Evolutionary conservation across 1,140 invertebrate species (phyloP).

Genomic region (Vanessa atalanta): DNA sequence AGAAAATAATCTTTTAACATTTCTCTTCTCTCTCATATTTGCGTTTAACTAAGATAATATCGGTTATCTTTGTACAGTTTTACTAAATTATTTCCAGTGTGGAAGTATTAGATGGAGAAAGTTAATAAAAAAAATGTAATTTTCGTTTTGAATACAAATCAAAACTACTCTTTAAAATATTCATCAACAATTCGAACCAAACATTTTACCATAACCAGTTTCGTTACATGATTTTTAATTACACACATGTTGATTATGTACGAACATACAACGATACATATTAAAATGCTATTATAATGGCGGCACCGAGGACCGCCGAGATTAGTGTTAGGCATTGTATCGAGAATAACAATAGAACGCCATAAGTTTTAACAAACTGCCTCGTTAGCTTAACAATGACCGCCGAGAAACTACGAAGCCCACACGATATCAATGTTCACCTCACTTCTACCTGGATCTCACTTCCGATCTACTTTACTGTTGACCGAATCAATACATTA

Average conservation of each 20-base stretch:
- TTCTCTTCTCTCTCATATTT: too few species aligned
- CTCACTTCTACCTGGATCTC: constrained; percentile 25
- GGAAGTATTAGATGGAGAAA: too few species aligned
- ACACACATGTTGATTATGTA: constrained; percentile 2
- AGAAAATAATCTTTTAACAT: background rate
- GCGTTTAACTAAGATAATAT: too few species aligned
- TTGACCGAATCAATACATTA: constrained; percentile 23
- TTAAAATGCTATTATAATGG: constrained; percentile 6
- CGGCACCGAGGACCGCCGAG: constrained; percentile 19
- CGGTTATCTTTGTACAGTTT: too few species aligned
- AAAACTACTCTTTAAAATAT: background rate
- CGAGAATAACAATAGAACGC: constrained; percentile 52
- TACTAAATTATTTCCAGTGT: too few species aligned
- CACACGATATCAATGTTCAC: constrained; percentile 30
- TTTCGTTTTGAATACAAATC: too few species aligned
- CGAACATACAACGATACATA: background rate
- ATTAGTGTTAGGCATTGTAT: constrained; percentile 46
- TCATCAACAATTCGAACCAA: background rate
- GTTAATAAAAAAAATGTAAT: too few species aligned
- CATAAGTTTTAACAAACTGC: constrained; percentile 52
- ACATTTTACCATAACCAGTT: background rate
- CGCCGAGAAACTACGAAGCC: constrained; percentile 18
- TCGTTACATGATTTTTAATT: constrained; percentile 9
- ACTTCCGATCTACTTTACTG: constrained; percentile 27
- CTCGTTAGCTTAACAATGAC: constrained; percentile 51